Percentiles rank a stretch among this genome's conserved stretches.
Conservation (phyloP, 1,140 invertebrate species). For the Mactra quadrangularis region DNA sequence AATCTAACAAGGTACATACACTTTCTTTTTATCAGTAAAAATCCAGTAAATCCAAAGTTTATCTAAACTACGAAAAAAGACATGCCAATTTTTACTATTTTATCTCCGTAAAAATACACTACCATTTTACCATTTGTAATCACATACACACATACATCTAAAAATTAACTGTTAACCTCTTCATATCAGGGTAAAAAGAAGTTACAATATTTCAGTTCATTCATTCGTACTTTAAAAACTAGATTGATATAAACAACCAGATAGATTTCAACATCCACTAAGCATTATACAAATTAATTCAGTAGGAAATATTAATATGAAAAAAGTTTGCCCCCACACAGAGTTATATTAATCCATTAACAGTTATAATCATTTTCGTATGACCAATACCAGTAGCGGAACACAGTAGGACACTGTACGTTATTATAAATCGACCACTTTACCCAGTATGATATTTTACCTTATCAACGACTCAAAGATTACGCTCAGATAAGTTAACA, state of each 20-base stretch:
- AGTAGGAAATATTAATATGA: conserved; percentile 1
- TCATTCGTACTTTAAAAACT: too few species aligned
- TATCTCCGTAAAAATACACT: conserved; percentile 16
- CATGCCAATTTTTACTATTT: conserved; percentile 28
- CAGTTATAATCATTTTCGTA: conserved; percentile 18
- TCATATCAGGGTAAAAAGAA: conserved; percentile 14
- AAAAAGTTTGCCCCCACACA: background rate
- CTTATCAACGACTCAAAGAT: conserved; percentile 28
- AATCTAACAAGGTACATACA: conserved; percentile 26
- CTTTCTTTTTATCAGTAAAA: conserved; percentile 39
- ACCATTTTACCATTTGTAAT: conserved; percentile 2
- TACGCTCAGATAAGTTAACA: conserved; percentile 28
- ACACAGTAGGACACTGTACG: background rate
- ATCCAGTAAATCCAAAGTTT: conserved; percentile 16
- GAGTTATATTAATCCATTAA: conserved; percentile 28
- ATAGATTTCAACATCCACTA: too few species aligned
- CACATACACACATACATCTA: background rate
- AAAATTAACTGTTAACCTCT: conserved; percentile 28
- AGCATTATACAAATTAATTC: background rate
- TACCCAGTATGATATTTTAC: conserved; percentile 3
- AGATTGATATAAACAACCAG: too few species aligned
- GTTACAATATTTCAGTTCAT: too few species aligned
- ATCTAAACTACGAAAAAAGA: conserved; percentile 9
- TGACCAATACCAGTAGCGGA: background rate
- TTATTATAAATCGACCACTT: background rate